Conservation (phyloP, 2,888 invertebrate genomes). For the Lasioglossum villosulum region DNA sequence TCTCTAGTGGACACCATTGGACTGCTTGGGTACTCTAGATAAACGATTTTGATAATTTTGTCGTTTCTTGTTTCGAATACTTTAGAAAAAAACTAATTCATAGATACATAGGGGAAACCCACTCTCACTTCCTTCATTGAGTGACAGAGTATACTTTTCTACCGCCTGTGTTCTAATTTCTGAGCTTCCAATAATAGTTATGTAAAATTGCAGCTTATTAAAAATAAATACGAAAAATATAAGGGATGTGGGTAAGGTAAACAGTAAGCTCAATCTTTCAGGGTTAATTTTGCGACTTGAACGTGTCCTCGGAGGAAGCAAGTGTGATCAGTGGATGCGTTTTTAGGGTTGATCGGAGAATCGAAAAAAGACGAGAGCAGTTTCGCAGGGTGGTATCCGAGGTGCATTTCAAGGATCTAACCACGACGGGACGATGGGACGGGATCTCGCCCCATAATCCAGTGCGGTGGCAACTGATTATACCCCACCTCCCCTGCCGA, state of each 20-base stretch:
- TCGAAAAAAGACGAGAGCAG: conserved; percentile 64
- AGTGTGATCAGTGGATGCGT: conserved; percentile 22
- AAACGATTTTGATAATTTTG: neutral
- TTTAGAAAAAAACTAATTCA: neutral
- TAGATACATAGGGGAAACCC: neutral
- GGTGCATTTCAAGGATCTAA: conserved; percentile 79
- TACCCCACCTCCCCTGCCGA: conserved; percentile 77
- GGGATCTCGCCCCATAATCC: conserved; percentile 82
- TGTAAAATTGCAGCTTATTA: neutral
- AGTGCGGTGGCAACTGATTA: conserved; percentile 84
- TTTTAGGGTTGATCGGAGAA: conserved; percentile 44
- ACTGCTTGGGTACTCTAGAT: neutral
- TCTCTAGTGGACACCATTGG: neutral
- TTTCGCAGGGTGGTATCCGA: conserved; percentile 72
- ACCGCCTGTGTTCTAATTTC: neutral
- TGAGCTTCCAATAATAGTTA: neutral
- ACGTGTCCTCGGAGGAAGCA: conserved; percentile 21
- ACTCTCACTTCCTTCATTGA: neutral
- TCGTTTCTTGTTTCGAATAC: neutral
- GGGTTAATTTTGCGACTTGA: neutral
- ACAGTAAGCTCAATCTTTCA: neutral
- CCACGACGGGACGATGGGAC: conserved; percentile 77
- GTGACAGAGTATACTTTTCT: neutral
- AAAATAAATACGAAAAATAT: neutral
- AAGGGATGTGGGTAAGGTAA: neutral